Percentiles rank a stretch among this genome's conserved stretches.
phyloP scores from a whole-genome alignment of 2,113 vertebrate genomes.

The Eclectus roratus region DNA sequence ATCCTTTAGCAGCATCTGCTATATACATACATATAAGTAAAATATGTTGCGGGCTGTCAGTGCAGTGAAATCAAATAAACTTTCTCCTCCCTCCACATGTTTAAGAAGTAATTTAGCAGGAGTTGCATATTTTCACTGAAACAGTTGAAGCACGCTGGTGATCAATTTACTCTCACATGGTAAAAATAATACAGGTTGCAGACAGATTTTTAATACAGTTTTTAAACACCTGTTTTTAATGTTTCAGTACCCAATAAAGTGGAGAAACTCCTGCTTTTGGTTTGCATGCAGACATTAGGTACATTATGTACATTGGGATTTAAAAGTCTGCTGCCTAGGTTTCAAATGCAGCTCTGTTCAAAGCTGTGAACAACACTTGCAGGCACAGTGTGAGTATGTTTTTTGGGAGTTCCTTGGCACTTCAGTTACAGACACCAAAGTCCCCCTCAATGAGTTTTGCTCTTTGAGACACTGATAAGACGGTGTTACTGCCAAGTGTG shows the following conservation, averaged over 20 bases:
- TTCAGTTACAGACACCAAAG: neutral
- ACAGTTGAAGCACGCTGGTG: neutral
- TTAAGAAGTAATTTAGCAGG: slow-evolving; percentile 3
- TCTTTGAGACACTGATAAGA: neutral
- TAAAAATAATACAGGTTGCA: slow-evolving; percentile 30
- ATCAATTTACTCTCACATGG: neutral
- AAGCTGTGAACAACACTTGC: neutral
- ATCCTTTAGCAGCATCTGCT: slow-evolving; percentile 13
- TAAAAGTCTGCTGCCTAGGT: neutral
- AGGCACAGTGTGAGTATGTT: fast-evolving
- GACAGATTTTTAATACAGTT: slow-evolving; percentile 14
- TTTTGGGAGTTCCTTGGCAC: neutral
- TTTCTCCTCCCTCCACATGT: neutral
- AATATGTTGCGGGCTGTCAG: neutral
- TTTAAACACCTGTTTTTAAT: slow-evolving; percentile 46
- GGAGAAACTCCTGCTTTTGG: neutral
- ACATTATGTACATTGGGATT: neutral
- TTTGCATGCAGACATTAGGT: neutral
- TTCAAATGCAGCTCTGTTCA: neutral
- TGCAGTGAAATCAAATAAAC: neutral
- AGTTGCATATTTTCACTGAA: slow-evolving; percentile 6
- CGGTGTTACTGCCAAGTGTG: neutral
- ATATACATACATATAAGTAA: neutral
- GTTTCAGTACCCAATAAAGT: neutral
- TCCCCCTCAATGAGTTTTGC: neutral